phyloP scores from a whole-genome alignment of 1,140 invertebrate genomes.

The Drosophila santomea region DNA sequence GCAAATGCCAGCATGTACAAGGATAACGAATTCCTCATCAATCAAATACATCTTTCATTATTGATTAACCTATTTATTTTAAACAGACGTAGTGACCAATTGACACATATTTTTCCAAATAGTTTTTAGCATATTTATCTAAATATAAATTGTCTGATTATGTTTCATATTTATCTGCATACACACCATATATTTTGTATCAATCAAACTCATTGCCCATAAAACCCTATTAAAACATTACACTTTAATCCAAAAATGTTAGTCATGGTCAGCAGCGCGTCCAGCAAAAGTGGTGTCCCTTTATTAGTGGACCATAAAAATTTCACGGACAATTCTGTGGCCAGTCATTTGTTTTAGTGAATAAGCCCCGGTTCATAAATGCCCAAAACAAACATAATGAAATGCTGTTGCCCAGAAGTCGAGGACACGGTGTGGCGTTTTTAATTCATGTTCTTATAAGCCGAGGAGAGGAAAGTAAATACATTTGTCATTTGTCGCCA shows the following conservation, averaged over 20 bases:
- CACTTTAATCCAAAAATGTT: neutral
- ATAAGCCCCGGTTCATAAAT: constrained; percentile 16
- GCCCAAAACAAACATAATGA: constrained; percentile 35
- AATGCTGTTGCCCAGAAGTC: constrained; percentile 14
- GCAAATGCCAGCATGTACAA: neutral
- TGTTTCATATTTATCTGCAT: no score
- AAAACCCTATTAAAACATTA: constrained; percentile 1
- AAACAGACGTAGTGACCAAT: neutral
- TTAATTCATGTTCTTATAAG: constrained; percentile 42
- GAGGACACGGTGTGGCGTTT: constrained; percentile 11
- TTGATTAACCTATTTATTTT: neutral
- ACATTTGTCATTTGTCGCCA: constrained; percentile 80
- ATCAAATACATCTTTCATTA: neutral
- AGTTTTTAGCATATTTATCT: no score
- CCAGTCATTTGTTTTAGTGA: constrained; percentile 23
- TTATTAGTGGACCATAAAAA: constrained; percentile 33
- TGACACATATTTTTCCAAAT: no score
- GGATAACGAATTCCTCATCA: neutral
- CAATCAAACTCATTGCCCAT: no score
- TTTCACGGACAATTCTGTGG: constrained; percentile 38
- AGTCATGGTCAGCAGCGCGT: neutral
- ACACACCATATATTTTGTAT: no score
- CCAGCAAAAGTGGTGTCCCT: constrained; percentile 1
- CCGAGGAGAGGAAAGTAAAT: constrained; percentile 62
- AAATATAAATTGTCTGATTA: no score